These are phyloP conservation scores for Phymastichus coffea DNA, from an alignment of 1,140 invertebrate species.

Conservation along the genomic window DNA sequence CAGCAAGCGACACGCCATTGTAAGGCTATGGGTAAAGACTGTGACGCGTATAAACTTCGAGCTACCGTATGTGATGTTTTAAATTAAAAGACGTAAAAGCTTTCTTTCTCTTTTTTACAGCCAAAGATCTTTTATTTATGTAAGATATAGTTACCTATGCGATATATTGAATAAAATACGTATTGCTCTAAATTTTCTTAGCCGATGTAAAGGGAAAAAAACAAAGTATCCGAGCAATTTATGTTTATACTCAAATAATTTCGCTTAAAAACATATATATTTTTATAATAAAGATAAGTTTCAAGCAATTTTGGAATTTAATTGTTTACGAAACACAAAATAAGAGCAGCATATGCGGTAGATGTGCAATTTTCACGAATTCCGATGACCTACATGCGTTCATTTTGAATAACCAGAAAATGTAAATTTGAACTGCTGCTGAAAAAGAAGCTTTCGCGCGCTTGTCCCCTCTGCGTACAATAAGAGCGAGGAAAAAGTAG, in stretches of 20 bases:
- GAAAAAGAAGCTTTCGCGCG: too few species aligned
- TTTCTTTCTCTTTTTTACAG: neutral
- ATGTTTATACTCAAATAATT: neutral
- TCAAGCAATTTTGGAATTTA: too few species aligned
- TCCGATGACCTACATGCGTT: slow-evolving; percentile 1
- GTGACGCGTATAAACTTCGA: neutral
- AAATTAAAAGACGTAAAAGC: too few species aligned
- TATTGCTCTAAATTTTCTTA: neutral
- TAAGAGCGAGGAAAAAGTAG: slow-evolving; percentile 17
- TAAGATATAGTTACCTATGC: neutral
- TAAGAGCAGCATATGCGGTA: neutral
- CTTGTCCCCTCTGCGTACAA: neutral
- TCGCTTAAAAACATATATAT: neutral
- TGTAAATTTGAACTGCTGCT: neutral
- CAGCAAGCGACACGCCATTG: slow-evolving; percentile 34
- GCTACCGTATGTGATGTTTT: too few species aligned
- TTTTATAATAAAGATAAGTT: neutral
- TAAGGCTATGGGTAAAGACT: slow-evolving; percentile 37
- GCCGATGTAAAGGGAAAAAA: too few species aligned
- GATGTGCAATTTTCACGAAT: slow-evolving; percentile 8
- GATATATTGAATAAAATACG: neutral
- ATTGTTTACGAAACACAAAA: neutral
- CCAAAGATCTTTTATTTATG: neutral
- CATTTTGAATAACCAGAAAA: slow-evolving; percentile 12
- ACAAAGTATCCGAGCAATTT: too few species aligned